Conservation (phyloP, 2,113 vertebrate species). For the Mirounga angustirostris region DNA sequence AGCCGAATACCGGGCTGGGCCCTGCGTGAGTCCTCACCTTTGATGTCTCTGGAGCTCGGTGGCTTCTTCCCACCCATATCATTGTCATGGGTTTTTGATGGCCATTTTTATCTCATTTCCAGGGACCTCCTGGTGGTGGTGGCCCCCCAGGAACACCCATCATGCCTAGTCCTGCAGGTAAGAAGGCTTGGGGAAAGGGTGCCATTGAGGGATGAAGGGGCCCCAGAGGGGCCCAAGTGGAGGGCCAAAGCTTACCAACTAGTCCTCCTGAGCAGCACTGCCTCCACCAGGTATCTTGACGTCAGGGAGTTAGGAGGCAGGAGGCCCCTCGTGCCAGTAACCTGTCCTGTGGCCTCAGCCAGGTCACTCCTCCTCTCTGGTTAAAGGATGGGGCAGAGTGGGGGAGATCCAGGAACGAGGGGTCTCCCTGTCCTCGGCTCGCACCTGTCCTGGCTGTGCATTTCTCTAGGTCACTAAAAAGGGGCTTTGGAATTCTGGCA, state of each 20-base stretch:
- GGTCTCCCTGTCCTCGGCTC: background rate
- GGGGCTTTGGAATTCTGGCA: background rate
- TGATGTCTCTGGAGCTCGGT: background rate
- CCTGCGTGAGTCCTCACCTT: background rate
- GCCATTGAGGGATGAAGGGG: accelerated
- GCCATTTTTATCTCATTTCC: constrained; percentile 58
- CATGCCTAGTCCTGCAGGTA: constrained; percentile 99
- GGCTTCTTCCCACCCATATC: background rate
- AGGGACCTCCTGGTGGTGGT: constrained; percentile 98
- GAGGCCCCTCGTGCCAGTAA: background rate
- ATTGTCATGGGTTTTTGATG: constrained; percentile 35
- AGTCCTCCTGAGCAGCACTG: background rate
- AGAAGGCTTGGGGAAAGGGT: background rate
- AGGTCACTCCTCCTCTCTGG: background rate
- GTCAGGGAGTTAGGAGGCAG: background rate
- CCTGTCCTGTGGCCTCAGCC: background rate
- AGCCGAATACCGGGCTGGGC: constrained; percentile 17
- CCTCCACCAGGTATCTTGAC: background rate
- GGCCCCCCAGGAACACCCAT: constrained; percentile 99
- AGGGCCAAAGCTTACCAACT: background rate
- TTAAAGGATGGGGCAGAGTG: background rate
- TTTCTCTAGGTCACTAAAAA: background rate
- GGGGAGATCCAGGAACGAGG: background rate
- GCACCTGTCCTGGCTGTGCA: background rate
- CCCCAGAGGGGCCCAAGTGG: background rate